Base-by-base conservation (phyloP, 2,888 invertebrate species). In the Oscheius onirici region DNA sequence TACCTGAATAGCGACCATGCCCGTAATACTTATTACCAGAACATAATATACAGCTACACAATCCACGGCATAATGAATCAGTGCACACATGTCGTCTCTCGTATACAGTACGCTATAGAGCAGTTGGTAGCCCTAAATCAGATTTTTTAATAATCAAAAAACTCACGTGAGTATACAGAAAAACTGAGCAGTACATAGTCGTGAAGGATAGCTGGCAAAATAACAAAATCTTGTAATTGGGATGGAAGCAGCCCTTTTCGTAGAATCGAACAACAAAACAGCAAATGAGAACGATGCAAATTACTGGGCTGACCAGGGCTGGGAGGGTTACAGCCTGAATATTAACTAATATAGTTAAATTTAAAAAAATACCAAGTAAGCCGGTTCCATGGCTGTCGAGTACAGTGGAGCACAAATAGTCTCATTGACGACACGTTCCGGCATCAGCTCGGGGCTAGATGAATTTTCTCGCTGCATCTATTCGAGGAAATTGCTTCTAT, bases 311-410 rank as follows among this genome's bases (percentile, higher is more conserved):
- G 17, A 63, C 44, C 8, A 63, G 20, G 8, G 44, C 46, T 11
- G 63, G 63, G 46, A 63, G 44, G 15, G 63, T 63, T 11, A 63
- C 63, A 1, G 63, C 63, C 63, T 63, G n/a, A 63, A 61, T 43
- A 24, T 52, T 52, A 2, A 24, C 3, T 13, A 52, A 11, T 20
- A 5, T 10, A n/a, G n/a, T n/a, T n/a, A n/a, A n/a, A n/a, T n/a
- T n/a, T n/a, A n/a, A n/a, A n/a, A n/a, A n/a, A n/a, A n/a, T n/a
- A 43, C 60, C 60, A 60, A 60, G 43, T 60, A 60, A 11, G 44
- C 44, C 10, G 60, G 60, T 3, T 60, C 22, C 15, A 41, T 22
- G 43, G 40, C 60, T 17, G 15, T 60, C 2, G 2, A 15, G 24
- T 34, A 34, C 34, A 34, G 8, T 8, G 34, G 34, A 6, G 8